These are phyloP conservation scores for Sphenodon punctatus DNA, from an alignment of 2,797 vertebrate species.

Conservation along the genomic window DNA sequence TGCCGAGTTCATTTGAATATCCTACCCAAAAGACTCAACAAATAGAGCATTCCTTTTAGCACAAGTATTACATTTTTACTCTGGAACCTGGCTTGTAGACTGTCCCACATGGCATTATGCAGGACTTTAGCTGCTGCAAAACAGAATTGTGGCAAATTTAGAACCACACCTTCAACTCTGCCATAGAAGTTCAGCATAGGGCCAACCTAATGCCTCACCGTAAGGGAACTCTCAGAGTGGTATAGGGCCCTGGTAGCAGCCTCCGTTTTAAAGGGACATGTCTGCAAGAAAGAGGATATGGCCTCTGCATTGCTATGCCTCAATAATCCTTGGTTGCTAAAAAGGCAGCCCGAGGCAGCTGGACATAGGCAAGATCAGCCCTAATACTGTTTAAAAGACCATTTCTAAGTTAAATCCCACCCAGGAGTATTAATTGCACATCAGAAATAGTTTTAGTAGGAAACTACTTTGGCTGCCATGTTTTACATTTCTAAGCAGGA, in stretches of 20 bases:
- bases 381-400: background rate
- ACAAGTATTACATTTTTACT: background rate
- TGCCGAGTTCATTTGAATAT: background rate
- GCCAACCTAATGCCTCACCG: accelerated
- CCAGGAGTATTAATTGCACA: background rate
- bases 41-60: background rate
- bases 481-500: conserved; percentile 2
- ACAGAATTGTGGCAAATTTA: background rate
- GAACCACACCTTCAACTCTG: background rate
- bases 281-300: background rate
- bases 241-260: background rate
- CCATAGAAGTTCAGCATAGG: too few species aligned
- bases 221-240: background rate
- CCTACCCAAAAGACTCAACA: background rate
- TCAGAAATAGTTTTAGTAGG: background rate
- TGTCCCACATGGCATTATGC: too few species aligned
- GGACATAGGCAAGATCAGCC: background rate
- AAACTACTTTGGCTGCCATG: background rate
- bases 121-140: background rate
- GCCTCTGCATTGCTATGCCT: accelerated
- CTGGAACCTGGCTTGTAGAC: background rate
- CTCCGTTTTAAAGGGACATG: accelerated
- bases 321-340: background rate
- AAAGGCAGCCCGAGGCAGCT: background rate
- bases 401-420: background rate